Percentiles rank a stretch among this genome's conserved stretches.
Conservation (phyloP, 1,140 invertebrate species). For the Mesaphorura yosii region DNA sequence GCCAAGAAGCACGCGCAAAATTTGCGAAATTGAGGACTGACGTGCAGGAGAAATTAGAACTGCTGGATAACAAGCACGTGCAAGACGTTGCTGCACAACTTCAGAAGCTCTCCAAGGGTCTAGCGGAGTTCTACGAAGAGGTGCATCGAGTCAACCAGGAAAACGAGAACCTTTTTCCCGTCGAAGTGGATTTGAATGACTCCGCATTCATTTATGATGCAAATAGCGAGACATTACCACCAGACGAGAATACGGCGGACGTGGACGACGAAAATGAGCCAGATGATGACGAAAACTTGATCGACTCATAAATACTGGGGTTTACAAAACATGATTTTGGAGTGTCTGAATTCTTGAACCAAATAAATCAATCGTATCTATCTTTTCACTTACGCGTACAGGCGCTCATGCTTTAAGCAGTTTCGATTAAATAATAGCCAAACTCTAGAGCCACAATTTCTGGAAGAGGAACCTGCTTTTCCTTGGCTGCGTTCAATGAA, state of each 20-base stretch:
- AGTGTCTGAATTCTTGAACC: neutral
- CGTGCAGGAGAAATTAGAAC: constrained; percentile 90
- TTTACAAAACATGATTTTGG: too few species aligned
- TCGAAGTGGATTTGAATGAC: constrained; percentile 87
- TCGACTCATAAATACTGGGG: neutral
- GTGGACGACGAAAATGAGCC: constrained; percentile 4
- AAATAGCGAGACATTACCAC: constrained; percentile 35
- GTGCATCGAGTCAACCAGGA: constrained; percentile 39
- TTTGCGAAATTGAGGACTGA: constrained; percentile 89
- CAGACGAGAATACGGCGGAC: constrained; percentile 22
- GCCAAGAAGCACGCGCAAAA: constrained; percentile 77
- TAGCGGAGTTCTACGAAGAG: constrained; percentile 60
- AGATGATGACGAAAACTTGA: neutral
- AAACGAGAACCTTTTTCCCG: constrained; percentile 69
- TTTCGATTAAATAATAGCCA: neutral
- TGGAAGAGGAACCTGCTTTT: too few species aligned
- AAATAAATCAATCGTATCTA: neutral
- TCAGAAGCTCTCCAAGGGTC: constrained; percentile 60
- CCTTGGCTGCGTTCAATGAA: too few species aligned
- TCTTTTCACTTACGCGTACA: too few species aligned
- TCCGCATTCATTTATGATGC: constrained; percentile 81
- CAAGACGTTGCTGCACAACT: constrained; percentile 81
- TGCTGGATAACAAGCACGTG: constrained; percentile 95
- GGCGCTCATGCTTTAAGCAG: neutral
- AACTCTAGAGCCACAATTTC: too few species aligned